Evolutionary conservation across 2,797 vertebrate species (phyloP).

Genomic region (Eulemur rubriventer): DNA sequence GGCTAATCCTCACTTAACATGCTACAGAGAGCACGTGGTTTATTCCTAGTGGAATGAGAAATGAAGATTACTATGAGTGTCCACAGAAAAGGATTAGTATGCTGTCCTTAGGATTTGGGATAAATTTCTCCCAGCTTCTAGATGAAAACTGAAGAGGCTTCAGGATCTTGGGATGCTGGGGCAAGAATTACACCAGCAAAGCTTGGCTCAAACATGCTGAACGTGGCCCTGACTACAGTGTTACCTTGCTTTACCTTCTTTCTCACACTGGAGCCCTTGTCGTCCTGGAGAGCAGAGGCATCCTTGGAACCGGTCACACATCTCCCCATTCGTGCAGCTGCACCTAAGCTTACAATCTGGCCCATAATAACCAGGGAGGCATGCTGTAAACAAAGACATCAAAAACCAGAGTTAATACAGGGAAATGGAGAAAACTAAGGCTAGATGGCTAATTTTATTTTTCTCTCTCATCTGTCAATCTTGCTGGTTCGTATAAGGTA

Average conservation of each 20-base stretch:
- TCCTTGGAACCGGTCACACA: constrained; percentile 90
- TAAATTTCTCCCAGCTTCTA: neutral
- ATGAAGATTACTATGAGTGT: neutral
- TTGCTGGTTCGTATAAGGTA: neutral
- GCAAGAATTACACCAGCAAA: neutral
- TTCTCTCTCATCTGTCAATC: neutral
- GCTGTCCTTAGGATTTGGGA: neutral
- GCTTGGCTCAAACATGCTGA: neutral
- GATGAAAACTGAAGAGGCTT: neutral
- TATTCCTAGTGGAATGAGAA: neutral
- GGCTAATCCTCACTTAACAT: neutral
- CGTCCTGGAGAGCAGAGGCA: constrained; percentile 87
- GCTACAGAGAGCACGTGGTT: neutral
- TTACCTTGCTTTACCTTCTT: constrained; percentile 91
- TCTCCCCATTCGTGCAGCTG: constrained; percentile 84
- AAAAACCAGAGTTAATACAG: constrained; percentile 23
- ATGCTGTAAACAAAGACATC: constrained; percentile 84
- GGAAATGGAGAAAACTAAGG: neutral
- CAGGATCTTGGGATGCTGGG: neutral
- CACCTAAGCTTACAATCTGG: constrained; percentile 90
- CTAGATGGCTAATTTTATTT: neutral
- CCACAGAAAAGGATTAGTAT: neutral
- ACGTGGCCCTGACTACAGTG: constrained; percentile 75
- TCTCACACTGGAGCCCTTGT: constrained; percentile 90
- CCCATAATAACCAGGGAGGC: constrained; percentile 88